Conservation (phyloP, 2,888 invertebrate species). For the Leptopilina syphax region DNA sequence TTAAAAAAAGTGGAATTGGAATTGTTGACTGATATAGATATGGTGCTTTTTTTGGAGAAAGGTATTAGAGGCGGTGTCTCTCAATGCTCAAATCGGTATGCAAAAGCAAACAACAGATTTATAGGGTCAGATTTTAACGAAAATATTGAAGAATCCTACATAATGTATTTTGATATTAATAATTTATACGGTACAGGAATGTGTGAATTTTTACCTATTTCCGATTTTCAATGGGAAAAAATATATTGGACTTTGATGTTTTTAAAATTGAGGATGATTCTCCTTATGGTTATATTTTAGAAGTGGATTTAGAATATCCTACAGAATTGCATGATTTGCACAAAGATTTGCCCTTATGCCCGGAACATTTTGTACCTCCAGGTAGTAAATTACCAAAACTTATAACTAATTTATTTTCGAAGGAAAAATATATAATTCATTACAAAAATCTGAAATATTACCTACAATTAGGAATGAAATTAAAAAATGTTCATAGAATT, state of each 20-base stretch:
- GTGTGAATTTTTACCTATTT: slow-evolving; percentile 63
- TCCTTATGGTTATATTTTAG: slow-evolving; percentile 44
- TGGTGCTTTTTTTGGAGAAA: slow-evolving; percentile 56
- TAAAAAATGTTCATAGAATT: slow-evolving; percentile 66
- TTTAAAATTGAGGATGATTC: background rate
- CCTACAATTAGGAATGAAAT: slow-evolving; percentile 58
- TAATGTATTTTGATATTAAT: slow-evolving; percentile 68
- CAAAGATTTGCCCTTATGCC: slow-evolving; percentile 62
- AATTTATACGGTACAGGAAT: slow-evolving; percentile 72
- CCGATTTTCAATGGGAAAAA: slow-evolving; percentile 63
- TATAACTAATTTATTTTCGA: slow-evolving; percentile 57
- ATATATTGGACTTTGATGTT: background rate
- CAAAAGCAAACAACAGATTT: slow-evolving; percentile 57
- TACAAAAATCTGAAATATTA: slow-evolving; percentile 63
- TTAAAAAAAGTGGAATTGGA: slow-evolving; percentile 47
- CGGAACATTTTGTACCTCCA: slow-evolving; percentile 39
- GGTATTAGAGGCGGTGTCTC: slow-evolving; percentile 60
- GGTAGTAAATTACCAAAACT: slow-evolving; percentile 41
- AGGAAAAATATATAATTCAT: slow-evolving; percentile 63
- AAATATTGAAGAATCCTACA: background rate
- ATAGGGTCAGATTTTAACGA: slow-evolving; percentile 42
- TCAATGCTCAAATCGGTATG: slow-evolving; percentile 57
- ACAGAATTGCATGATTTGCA: slow-evolving; percentile 64
- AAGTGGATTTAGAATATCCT: slow-evolving; percentile 54
- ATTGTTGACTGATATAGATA: slow-evolving; percentile 56